These are phyloP conservation scores for Gerris lacustris DNA, from an alignment of 2,888 invertebrate species.

Conservation along the genomic window DNA sequence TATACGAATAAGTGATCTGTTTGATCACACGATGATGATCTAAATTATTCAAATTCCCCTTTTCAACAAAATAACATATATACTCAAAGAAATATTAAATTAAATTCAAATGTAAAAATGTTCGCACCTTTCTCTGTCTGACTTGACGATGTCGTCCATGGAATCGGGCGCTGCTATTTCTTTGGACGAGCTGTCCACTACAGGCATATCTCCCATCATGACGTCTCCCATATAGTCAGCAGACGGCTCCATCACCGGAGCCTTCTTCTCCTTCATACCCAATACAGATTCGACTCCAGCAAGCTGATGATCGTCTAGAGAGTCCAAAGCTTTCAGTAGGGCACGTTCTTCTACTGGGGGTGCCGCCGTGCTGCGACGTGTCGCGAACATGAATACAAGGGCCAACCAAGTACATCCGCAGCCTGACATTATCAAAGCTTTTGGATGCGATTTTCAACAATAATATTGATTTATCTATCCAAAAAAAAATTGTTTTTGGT, in stretches of 20 bases:
- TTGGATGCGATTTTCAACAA: no score
- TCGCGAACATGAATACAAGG: background rate
- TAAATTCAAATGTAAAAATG: no score
- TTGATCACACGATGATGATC: no score
- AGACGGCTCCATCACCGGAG: background rate
- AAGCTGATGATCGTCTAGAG: background rate
- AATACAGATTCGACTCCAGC: background rate
- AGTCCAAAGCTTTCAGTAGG: background rate
- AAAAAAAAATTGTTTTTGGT: no score
- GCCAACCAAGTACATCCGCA: background rate
- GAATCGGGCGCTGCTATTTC: background rate
- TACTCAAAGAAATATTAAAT: no score
- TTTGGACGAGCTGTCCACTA: background rate
- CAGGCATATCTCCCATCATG: slow-evolving; percentile 3
- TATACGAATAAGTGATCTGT: no score
- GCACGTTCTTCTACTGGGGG: background rate
- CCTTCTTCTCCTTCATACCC: background rate
- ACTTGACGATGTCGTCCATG: background rate
- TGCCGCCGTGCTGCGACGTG: background rate
- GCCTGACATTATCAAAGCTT: background rate
- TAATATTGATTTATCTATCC: no score
- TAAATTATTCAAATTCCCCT: no score
- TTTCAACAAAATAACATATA: no score
- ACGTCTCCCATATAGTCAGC: background rate
- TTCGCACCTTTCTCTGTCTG: background rate